Conservation (phyloP, 1,140 invertebrate genomes). For the Amyelois transitella region DNA sequence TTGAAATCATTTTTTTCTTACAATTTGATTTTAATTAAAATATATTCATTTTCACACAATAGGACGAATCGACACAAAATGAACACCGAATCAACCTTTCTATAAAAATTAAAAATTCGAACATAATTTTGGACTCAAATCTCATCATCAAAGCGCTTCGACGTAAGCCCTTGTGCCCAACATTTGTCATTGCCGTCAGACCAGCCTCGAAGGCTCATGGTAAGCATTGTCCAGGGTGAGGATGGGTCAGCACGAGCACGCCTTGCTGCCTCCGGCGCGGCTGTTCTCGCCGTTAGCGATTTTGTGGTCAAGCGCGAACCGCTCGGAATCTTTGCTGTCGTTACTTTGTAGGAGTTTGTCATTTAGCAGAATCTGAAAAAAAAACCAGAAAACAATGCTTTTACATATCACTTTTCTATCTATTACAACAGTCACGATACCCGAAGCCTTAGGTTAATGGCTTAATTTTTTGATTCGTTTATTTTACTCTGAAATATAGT, state of each 20-base stretch:
- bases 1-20: too few species aligned
- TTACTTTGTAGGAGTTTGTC: conserved; percentile 80
- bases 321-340: conserved; percentile 77
- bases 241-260: conserved; percentile 78
- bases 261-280: conserved; percentile 73
- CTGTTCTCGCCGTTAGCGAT: conserved; percentile 68
- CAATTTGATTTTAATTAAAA: too few species aligned
- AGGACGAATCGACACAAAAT: too few species aligned
- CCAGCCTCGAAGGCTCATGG: not conserved
- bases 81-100: too few species aligned
- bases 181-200: not conserved
- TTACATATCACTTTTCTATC: too few species aligned
- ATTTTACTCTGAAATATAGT: too few species aligned
- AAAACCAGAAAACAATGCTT: not conserved
- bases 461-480: too few species aligned
- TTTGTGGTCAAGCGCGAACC: conserved; percentile 77
- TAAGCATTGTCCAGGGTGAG: not conserved
- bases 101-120: not conserved
- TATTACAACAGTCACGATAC: too few species aligned
- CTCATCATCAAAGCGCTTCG: too few species aligned
- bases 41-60: too few species aligned
- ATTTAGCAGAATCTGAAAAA: conserved; percentile 79
- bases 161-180: not conserved
- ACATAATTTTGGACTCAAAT: not conserved
- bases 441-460: too few species aligned